These are phyloP conservation scores for Anolis sagrei DNA, from an alignment of 2,113 vertebrate genomes.

Conservation along the genomic window DNA sequence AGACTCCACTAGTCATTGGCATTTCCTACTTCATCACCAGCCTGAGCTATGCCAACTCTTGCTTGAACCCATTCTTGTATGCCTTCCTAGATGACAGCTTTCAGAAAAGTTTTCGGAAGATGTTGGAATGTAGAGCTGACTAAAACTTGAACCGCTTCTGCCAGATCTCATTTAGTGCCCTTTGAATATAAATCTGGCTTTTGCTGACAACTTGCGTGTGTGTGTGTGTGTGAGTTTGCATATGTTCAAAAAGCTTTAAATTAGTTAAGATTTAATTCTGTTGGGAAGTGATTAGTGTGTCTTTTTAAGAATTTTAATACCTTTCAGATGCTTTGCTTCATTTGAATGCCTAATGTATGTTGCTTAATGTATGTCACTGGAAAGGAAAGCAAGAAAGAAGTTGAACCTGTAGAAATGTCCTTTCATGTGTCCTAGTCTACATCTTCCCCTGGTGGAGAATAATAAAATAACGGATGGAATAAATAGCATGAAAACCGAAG, in stretches of 20 bases:
- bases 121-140: conserved; percentile 82
- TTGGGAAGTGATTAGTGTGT: accelerated
- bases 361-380: not conserved
- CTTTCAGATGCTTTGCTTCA: not conserved
- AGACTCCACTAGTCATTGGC: conserved; percentile 84
- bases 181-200: not conserved
- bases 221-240: too few relatives aligned
- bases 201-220: not conserved
- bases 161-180: not conserved
- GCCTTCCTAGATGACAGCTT: conserved; percentile 92
- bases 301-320: too few relatives aligned
- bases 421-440: not conserved
- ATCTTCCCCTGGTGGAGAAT: conserved; percentile 59
- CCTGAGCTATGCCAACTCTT: conserved; percentile 92
- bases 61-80: conserved; percentile 89
- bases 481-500: not conserved
- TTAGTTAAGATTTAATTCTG: not conserved
- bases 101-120: conserved; percentile 84
- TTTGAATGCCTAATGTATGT: not conserved
- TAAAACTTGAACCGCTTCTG: conserved; percentile 48
- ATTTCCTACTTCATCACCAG: conserved; percentile 91
- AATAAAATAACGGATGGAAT: not conserved
- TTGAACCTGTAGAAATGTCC: not conserved
- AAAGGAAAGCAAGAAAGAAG: not conserved
- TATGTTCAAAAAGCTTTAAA: not conserved